A percentile compares a stretch with the other conserved stretches of the same genome.
phyloP scores from a whole-genome alignment of 2,888 invertebrate genomes.

The Coenonympha glycerion region DNA sequence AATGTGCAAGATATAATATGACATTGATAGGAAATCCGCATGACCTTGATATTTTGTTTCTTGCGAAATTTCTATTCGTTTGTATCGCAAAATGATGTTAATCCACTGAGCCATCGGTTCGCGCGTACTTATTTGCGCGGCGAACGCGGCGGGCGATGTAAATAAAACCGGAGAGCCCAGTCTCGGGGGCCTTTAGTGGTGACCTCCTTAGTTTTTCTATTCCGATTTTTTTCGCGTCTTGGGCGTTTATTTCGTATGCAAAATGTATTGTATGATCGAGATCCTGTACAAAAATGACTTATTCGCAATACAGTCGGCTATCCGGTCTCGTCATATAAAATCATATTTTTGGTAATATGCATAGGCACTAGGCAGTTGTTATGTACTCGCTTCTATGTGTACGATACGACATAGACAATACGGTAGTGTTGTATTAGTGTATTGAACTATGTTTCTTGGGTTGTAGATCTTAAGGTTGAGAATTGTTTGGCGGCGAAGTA shows the following conservation, averaged over 20 bases:
- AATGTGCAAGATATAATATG: conserved; percentile 72
- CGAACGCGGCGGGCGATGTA: conserved; percentile 65
- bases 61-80: conserved; percentile 67
- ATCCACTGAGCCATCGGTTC: conserved; percentile 59
- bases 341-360: conserved; percentile 34
- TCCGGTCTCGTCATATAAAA: conserved; percentile 37
- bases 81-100: conserved; percentile 57
- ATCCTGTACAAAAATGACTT: conserved; percentile 20
- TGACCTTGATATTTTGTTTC: conserved; percentile 75
- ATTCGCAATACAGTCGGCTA: conserved; percentile 32
- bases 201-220: conserved; percentile 50
- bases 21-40: conserved; percentile 75
- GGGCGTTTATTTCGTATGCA: conserved; percentile 29
- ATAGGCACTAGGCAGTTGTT: no score
- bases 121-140: conserved; percentile 55
- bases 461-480: conserved; percentile 40
- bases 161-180: conserved; percentile 59
- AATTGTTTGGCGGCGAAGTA: conserved; percentile 29
- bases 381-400: conserved; percentile 56
- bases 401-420: conserved; percentile 40
- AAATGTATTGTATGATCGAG: conserved; percentile 21
- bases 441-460: conserved; percentile 45
- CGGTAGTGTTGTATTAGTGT: conserved; percentile 38
- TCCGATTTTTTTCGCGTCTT: conserved; percentile 38
- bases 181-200: conserved; percentile 60